Base-by-base conservation (phyloP, 2,797 vertebrate species). In the Margarornis squamiger region DNA sequence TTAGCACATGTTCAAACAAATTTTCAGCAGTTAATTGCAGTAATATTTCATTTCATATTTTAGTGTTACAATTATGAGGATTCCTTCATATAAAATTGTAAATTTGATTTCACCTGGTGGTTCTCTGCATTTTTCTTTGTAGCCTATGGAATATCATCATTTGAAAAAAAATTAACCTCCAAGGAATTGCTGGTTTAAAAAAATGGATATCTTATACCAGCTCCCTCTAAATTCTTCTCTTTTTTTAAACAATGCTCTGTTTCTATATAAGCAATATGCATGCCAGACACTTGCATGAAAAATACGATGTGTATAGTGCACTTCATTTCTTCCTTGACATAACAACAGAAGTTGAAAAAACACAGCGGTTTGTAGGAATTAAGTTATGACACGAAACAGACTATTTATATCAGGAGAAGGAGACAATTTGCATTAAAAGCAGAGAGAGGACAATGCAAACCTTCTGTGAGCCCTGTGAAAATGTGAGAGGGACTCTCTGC, bases 301-400 rank as follows among this genome's bases (percentile, higher is more conserved):
- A 95, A 96, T 87, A 79, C 26, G 45, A 79, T 89, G 89, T 75
- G 65, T 46, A 72, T 22, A 67, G 32, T 22, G 49, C 54, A 41
- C 58, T 95, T 88, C 71, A 85, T 97, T 94, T 96, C 70, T 94
- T 94, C 92, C 85, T 95, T 94, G 91, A 95, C 90, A 80, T 91
- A 95, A 81, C 77, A 93, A 45, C 87, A 6, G 80, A 65, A 88
- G 54, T 43, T 96, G 90, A 93, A 94, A 94, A 96, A 92, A 24
- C 48, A 61, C 93, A 95, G 93, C 6, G 5, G 85, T 94, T 95
- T 92, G 76, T 58, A 89, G 74, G 96, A 96, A 90, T 95, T 91
- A 95, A 92, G 73, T 96, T 96, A 91, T 80, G 92, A 96, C 52
- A 94, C 85, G 80, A 93, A 94, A 0, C 95, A 97, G 93, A 87